Conservation (phyloP, 1,140 invertebrate genomes). For the Zaprionus ghesquierei region DNA sequence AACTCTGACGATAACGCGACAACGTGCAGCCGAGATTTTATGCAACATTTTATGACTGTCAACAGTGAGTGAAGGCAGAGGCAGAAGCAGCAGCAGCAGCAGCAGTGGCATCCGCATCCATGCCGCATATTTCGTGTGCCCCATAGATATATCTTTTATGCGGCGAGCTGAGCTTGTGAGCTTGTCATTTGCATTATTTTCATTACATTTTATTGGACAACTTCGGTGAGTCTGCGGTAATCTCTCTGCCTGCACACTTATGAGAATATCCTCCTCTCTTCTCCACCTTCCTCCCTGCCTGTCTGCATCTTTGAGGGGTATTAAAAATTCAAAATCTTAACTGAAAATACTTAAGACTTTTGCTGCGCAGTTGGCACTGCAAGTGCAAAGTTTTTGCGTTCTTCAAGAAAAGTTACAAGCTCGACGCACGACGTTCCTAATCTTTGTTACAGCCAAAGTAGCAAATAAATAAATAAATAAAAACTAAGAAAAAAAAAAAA, state of each 20-base stretch:
- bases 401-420: conserved; percentile 66
- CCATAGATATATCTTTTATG: conserved; percentile 31
- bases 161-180: conserved; percentile 17
- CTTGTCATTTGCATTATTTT: conserved; percentile 75
- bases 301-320: conserved; percentile 1
- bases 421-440: conserved; percentile 69
- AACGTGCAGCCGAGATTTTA: conserved; percentile 49
- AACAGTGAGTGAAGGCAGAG: neutral
- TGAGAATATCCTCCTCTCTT: neutral
- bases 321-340: conserved; percentile 42
- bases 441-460: conserved; percentile 52
- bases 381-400: conserved; percentile 35
- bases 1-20: conserved; percentile 42
- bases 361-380: conserved; percentile 18
- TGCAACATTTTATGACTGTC: conserved; percentile 66
- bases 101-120: too few relatives aligned
- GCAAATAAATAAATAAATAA: conserved; percentile 27
- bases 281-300: neutral
- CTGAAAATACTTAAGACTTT: conserved; percentile 37
- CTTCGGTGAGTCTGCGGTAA: neutral
- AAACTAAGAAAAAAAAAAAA: conserved; percentile 43
- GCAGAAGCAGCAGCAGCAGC: conserved; percentile 1
- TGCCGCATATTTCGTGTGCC: neutral
- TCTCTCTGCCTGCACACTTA: neutral
- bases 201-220: conserved; percentile 55